Percentiles rank a stretch among this genome's conserved stretches.
These are phyloP conservation scores for Hyposoter dolosus DNA, from an alignment of 2,888 invertebrate genomes.

Conservation along the genomic window DNA sequence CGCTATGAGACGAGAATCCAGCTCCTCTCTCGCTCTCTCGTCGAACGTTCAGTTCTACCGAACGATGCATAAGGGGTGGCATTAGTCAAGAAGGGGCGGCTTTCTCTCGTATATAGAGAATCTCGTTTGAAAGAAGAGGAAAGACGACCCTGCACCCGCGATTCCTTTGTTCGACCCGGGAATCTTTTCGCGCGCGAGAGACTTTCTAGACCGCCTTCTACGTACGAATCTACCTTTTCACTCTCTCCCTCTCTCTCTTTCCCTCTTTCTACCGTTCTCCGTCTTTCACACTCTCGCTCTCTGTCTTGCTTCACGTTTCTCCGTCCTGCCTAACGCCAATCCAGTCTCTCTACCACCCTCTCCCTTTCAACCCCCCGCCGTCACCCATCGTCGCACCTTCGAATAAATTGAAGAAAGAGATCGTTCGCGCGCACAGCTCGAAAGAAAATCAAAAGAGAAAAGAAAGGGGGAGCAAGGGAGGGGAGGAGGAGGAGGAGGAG, in stretches of 20 bases:
- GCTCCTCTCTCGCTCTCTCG: slow-evolving; percentile 25
- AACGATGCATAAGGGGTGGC: slow-evolving; percentile 82
- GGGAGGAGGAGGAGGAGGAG: background rate
- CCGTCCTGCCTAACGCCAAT: slow-evolving; percentile 21
- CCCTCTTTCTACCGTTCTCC: slow-evolving; percentile 58
- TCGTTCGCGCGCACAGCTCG: slow-evolving; percentile 14
- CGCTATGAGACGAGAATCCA: slow-evolving; percentile 55
- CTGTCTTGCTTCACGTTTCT: slow-evolving; percentile 61
- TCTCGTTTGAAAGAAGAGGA: slow-evolving; percentile 39
- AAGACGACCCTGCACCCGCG: slow-evolving; percentile 69
- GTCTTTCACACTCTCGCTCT: slow-evolving; percentile 60
- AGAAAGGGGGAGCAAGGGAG: background rate
- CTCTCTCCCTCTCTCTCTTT: slow-evolving; percentile 50
- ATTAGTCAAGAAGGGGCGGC: slow-evolving; percentile 77
- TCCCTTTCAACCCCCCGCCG: slow-evolving; percentile 25
- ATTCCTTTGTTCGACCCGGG: slow-evolving; percentile 75
- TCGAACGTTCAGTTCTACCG: slow-evolving; percentile 34
- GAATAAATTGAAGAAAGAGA: slow-evolving; percentile 65
- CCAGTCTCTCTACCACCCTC: slow-evolving; percentile 11
- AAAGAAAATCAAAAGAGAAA: slow-evolving; percentile 15
- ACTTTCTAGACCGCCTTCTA: slow-evolving; percentile 70
- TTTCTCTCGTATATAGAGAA: slow-evolving; percentile 53
- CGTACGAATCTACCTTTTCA: slow-evolving; percentile 64
- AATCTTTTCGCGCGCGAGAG: slow-evolving; percentile 71
- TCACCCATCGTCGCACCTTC: slow-evolving; percentile 59